phyloP scores from a whole-genome alignment of 2,113 vertebrate species.

The Brachionichthys hirsutus region DNA sequence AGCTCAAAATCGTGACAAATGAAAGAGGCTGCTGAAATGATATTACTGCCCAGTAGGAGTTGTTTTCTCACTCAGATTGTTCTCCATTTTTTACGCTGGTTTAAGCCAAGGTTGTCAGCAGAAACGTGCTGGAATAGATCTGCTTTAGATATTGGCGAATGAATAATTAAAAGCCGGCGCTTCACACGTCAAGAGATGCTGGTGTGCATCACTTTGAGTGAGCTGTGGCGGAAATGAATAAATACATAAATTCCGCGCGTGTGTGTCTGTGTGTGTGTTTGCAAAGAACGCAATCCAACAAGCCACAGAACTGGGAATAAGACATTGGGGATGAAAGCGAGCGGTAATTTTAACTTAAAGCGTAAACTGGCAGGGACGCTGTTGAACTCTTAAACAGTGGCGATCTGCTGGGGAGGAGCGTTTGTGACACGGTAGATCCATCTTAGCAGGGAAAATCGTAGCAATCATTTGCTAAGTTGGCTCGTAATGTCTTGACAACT shows the following conservation, averaged over 20 bases:
- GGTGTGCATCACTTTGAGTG: constrained; percentile 68
- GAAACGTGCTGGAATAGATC: constrained; percentile 56
- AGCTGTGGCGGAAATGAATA: constrained; percentile 65
- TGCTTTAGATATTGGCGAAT: constrained; percentile 58
- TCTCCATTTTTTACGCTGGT: constrained; percentile 39
- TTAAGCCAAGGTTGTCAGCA: constrained; percentile 54
- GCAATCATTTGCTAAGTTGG: neutral
- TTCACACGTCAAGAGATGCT: constrained; percentile 60
- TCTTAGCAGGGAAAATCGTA: constrained; percentile 8
- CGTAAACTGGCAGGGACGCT: constrained; percentile 44
- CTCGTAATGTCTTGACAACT: constrained; percentile 10
- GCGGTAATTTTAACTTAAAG: constrained; percentile 61
- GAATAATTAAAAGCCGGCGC: constrained; percentile 71
- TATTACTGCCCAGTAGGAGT: constrained; percentile 31
- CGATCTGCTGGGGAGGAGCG: constrained; percentile 23
- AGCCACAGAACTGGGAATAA: constrained; percentile 62
- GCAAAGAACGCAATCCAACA: constrained; percentile 17
- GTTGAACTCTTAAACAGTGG: constrained; percentile 27
- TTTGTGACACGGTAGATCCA: constrained; percentile 22
- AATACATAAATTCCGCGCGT: constrained; percentile 64
- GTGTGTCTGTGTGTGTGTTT: constrained; percentile 27
- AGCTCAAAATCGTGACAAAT: constrained; percentile 29
- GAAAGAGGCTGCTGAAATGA: constrained; percentile 17
- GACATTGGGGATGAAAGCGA: constrained; percentile 50
- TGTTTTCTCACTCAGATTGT: constrained; percentile 46